Conservation (phyloP, 1,140 invertebrate genomes). For the Centruroides sculpturatus region DNA sequence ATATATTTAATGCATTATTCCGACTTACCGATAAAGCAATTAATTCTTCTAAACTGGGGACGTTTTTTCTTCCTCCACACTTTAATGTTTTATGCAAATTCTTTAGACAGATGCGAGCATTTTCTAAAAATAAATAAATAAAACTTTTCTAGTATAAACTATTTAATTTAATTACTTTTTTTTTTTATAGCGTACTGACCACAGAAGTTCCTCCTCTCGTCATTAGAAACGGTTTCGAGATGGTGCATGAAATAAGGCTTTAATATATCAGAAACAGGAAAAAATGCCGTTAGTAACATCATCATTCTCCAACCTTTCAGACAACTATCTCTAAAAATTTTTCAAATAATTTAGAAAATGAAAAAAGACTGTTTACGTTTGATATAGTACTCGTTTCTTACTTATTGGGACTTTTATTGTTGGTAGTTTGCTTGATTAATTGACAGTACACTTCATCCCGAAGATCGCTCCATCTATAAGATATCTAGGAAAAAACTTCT, state of each 20-base stretch:
- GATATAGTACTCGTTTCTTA: neutral
- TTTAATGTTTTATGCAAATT: constrained; percentile 91
- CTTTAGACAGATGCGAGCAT: constrained; percentile 81
- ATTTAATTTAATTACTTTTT: neutral
- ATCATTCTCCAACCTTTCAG: constrained; percentile 97
- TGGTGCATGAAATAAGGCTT: constrained; percentile 92
- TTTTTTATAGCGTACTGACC: constrained; percentile 23
- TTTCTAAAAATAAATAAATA: constrained; percentile 34
- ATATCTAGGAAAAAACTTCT: constrained; percentile 46
- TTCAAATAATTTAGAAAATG: too few species aligned
- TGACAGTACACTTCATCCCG: constrained; percentile 95
- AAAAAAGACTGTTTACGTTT: too few species aligned
- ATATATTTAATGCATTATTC: too few species aligned
- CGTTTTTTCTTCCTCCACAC: constrained; percentile 91
- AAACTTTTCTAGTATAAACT: neutral
- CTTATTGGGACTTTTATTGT: constrained; percentile 72
- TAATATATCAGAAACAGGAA: constrained; percentile 81
- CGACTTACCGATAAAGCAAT: constrained; percentile 59
- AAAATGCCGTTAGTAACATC: constrained; percentile 91
- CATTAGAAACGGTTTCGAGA: constrained; percentile 83
- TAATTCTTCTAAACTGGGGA: constrained; percentile 89
- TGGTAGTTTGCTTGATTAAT: constrained; percentile 96
- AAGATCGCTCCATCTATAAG: constrained; percentile 74
- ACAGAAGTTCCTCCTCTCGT: constrained; percentile 71
- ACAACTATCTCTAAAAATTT: constrained; percentile 52